Evolutionary conservation across 2,888 invertebrate species (phyloP).

Genomic region (Drosophila colorata): DNA sequence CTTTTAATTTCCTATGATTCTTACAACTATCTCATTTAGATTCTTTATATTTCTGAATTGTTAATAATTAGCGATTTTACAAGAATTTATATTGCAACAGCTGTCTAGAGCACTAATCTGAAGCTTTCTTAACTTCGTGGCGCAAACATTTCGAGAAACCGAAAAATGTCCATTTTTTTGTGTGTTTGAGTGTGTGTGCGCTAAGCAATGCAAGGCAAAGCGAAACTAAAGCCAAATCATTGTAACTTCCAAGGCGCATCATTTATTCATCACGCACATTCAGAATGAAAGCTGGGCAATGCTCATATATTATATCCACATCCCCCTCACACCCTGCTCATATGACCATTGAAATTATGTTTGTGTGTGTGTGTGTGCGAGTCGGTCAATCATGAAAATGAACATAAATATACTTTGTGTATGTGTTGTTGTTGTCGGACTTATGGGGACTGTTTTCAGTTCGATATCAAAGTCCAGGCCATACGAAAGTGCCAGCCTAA

Average conservation of each 20-base stretch:
- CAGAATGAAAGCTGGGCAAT: conserved; percentile 57
- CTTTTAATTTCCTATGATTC: no score
- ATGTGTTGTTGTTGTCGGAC: conserved; percentile 16
- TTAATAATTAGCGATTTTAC: conserved; percentile 2
- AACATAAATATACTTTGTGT: conserved; percentile 60
- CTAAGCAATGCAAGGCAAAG: conserved; percentile 31
- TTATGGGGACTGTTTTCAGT: conserved; percentile 36
- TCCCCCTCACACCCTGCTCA: conserved; percentile 1
- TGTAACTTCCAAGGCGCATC: conserved; percentile 70
- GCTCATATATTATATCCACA: conserved; percentile 53
- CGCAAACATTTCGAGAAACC: conserved; percentile 20
- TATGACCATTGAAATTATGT: conserved; percentile 37
- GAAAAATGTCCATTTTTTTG: conserved; percentile 9
- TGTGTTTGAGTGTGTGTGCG: conserved; percentile 3
- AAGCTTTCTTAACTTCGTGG: conserved; percentile 35
- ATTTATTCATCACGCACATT: conserved; percentile 77
- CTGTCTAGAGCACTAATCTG: conserved; percentile 10
- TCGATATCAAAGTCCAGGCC: conserved; percentile 65
- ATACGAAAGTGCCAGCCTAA: conserved; percentile 28
- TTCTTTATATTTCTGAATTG: not conserved
- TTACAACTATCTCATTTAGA: no score
- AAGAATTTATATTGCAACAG: conserved; percentile 1
- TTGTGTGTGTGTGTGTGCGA: conserved; percentile 2
- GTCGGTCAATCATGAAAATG: conserved; percentile 77
- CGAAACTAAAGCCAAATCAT: conserved; percentile 71